Base-by-base conservation (phyloP, 1,140 invertebrate genomes). In the Brachionus plicatilis region DNA sequence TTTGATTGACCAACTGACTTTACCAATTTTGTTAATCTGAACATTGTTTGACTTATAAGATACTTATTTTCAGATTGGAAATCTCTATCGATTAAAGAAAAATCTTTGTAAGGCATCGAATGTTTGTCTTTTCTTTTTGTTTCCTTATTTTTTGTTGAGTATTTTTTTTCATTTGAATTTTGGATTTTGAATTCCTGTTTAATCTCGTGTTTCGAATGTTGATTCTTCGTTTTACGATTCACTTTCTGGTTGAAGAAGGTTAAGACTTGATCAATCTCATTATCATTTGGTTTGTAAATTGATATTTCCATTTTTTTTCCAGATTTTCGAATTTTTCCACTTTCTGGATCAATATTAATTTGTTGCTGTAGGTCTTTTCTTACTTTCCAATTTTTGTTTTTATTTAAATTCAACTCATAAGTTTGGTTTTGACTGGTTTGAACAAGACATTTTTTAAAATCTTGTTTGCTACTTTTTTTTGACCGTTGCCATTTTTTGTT, bases 301-400 rank as follows among this genome's bases (percentile, higher is more conserved):
- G 17, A 5, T n/a, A 72, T 41, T 72, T 72, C 68, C 2, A 43
- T 8, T 43, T 72, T 72, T 41, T 45, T 43, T 43, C 8, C 41
- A 8, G 12, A 43, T n/a, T 20, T 72, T 1, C 3, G 17, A 17
- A 72, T 43, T 41, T 72, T 41, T 9, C 68, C 68, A 9, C 43
- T 17, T n/a, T 45, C 68, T 12, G 37, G 14, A 72, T 72, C 37
- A 11, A 3, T 3, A 37, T 24, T 0, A 72, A 72, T 72, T 41
- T 41, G 9, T 9, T 43, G 1, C 12, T 37, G 3, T 6, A 72
- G 68, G 17, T 17, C 3, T 12, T 72, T 43, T 72, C 9, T 72
- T 41, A 41, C 12, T 7, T 14, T 20, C 68, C 68, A 72, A 72
- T 72, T 72, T 72, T 72, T 72, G n/a, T 72, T 72, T 43, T 72